A percentile compares a stretch with the other conserved stretches of the same genome.
These are phyloP conservation scores for Rhinichthys osculus DNA, from an alignment of 2,797 vertebrate species.

Conservation along the genomic window DNA sequence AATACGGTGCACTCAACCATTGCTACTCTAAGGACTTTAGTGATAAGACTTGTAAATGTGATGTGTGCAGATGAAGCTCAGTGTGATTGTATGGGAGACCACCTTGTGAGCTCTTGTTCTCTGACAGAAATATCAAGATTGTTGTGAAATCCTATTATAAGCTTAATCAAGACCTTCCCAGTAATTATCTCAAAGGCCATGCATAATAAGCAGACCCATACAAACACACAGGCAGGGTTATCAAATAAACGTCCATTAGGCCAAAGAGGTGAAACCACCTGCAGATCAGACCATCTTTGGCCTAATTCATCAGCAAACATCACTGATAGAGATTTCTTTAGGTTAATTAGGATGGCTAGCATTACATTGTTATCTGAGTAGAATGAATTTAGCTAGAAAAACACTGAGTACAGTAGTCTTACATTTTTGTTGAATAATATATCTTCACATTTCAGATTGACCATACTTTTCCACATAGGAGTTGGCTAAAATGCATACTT, in stretches of 20 bases:
- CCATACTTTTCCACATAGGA: not conserved
- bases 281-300: slow-evolving; percentile 1
- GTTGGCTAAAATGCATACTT: slow-evolving; percentile 23
- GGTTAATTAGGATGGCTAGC: slow-evolving; percentile 37
- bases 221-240: slow-evolving; percentile 43
- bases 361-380: not conserved
- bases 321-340: slow-evolving; percentile 20
- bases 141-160: slow-evolving; percentile 82
- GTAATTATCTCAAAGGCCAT: slow-evolving; percentile 74
- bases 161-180: slow-evolving; percentile 72
- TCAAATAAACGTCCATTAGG: slow-evolving; percentile 46
- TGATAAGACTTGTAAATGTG: slow-evolving; percentile 59
- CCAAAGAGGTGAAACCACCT: slow-evolving; percentile 23
- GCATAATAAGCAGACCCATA: slow-evolving; percentile 71
- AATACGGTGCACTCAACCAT: slow-evolving; percentile 46
- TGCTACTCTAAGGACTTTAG: slow-evolving; percentile 50
- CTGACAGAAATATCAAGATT: slow-evolving; percentile 80
- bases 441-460: not conserved
- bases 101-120: slow-evolving; percentile 69
- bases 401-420: not conserved
- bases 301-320: slow-evolving; percentile 6
- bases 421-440: not conserved
- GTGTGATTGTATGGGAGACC: slow-evolving; percentile 60
- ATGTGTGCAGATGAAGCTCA: slow-evolving; percentile 54
- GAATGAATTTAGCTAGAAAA: not conserved